Evolutionary conservation across 2,797 vertebrate species (phyloP), one percentile per base, ranked within the genome.

Genomic region (Pampus argenteus): DNA sequence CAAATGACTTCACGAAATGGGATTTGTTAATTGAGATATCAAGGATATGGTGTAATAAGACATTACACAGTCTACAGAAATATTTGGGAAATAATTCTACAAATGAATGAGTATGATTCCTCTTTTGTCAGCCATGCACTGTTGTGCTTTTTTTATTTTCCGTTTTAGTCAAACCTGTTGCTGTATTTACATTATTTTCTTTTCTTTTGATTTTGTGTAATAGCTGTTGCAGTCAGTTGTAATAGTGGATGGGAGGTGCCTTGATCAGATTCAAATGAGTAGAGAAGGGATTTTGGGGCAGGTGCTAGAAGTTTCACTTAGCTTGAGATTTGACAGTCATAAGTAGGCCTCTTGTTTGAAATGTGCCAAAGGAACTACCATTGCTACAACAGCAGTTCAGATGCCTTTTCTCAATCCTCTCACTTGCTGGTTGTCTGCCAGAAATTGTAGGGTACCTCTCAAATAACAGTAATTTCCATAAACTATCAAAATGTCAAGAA

Each of bases 191-290:
- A 34, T 29, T 15, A 51, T 57, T 11, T 51, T 73, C 11, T 45
- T 29, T 48, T 14, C 51, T 49, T 66, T 66, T 57, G 25, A 56
- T 17, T 60, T 23, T 8, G n/a, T 50, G 36, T 58, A 72, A 68
- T 66, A 49, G 56, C 66, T 75, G 50, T 60, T 13, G 49, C 49
- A 74, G 55, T 76, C 67, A 52, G 83, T 84, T 74, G 67, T 74
- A 70, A 78, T 82, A 63, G 60, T 48, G 45, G 17, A 59, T 26
- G 64, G 58, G 45, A n/a, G 11, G 18, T 22, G 48, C 49, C 26
- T 26, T 3, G 3, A 78, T 65, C 28, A 14, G 59, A 52, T 54
- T 64, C 72, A 80, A 61, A 81, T 72, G 63, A 52, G 42, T 59
- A 69, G 62, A 64, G 13, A 44, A 69, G 29, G 34, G 23, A 63